These are phyloP conservation scores for Drosophila sordidula DNA, from an alignment of 2,888 invertebrate species.

Conservation along the genomic window DNA sequence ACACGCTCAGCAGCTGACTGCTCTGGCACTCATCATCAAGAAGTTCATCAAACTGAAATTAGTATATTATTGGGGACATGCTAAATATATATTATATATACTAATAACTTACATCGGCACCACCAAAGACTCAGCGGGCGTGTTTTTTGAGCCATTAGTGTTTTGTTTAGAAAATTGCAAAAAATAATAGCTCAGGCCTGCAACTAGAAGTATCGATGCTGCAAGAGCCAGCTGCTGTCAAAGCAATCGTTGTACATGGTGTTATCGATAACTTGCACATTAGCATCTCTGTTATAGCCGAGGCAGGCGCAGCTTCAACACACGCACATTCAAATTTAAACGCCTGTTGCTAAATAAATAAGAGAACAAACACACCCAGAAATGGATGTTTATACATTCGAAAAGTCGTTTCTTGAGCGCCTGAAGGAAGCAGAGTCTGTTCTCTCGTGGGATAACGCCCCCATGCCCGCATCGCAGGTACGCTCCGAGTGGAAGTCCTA, in stretches of 20 bases:
- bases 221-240: neutral
- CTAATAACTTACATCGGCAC: conserved; percentile 68
- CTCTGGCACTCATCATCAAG: neutral
- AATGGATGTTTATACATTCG: conserved; percentile 87
- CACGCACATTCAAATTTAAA: conserved; percentile 53
- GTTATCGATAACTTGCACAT: conserved; percentile 24
- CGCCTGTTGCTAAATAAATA: conserved; percentile 24
- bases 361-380: neutral
- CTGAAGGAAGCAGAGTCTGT: conserved; percentile 86
- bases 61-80: neutral
- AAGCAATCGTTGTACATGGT: neutral
- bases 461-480: conserved; percentile 86
- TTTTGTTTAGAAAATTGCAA: conserved; percentile 17
- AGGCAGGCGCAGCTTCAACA: conserved; percentile 30
- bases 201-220: conserved; percentile 6
- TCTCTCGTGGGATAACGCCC: conserved; percentile 84
- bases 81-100: too few species aligned
- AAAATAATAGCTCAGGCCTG: neutral
- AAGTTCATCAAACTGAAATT: too few species aligned
- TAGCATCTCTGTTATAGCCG: conserved; percentile 16
- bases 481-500: conserved; percentile 87
- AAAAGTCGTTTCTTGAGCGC: conserved; percentile 87
- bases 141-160: conserved; percentile 66
- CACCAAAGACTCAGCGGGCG: conserved; percentile 81
- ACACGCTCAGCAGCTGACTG: neutral